These are phyloP conservation scores for Papilio polyxenes DNA, from an alignment of 1,140 invertebrate genomes.

Conservation along the genomic window DNA sequence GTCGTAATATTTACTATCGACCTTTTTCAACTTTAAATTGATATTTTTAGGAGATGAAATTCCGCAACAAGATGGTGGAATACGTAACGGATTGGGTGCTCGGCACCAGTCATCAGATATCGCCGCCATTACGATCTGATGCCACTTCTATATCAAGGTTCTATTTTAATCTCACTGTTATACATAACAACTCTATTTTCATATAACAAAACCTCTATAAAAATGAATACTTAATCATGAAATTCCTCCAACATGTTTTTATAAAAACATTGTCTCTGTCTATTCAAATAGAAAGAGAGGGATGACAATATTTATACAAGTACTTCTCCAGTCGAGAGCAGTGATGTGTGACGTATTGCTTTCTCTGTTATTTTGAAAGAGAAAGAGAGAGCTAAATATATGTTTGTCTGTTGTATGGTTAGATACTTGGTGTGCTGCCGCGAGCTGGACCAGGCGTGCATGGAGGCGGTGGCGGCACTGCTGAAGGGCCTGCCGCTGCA, in stretches of 20 bases:
- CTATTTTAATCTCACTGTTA: no score
- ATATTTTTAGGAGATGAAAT: constrained; percentile 93
- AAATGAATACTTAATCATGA: no score
- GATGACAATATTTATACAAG: no score
- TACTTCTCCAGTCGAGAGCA: no score
- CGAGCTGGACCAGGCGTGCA: constrained; percentile 97
- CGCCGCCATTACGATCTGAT: constrained; percentile 88
- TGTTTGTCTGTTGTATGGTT: constrained; percentile 36
- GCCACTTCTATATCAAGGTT: constrained; percentile 88
- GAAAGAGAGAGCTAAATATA: neutral
- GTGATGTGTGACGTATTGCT: neutral
- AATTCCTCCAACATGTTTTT: no score
- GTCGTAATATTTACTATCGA: neutral
- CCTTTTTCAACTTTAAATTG: neutral
- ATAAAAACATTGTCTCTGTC: no score
- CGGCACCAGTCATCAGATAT: constrained; percentile 95
- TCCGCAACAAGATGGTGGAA: constrained; percentile 97
- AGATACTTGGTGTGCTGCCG: constrained; percentile 77
- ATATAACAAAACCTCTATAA: no score
- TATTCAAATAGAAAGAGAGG: no score
- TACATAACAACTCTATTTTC: no score
- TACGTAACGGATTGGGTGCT: constrained; percentile 99
- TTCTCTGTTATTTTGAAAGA: neutral
- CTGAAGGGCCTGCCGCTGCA: constrained; percentile 95
- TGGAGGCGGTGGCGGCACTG: constrained; percentile 97